phyloP scores from a whole-genome alignment of 1,140 invertebrate genomes.

The Heliconius hewitsoni region DNA sequence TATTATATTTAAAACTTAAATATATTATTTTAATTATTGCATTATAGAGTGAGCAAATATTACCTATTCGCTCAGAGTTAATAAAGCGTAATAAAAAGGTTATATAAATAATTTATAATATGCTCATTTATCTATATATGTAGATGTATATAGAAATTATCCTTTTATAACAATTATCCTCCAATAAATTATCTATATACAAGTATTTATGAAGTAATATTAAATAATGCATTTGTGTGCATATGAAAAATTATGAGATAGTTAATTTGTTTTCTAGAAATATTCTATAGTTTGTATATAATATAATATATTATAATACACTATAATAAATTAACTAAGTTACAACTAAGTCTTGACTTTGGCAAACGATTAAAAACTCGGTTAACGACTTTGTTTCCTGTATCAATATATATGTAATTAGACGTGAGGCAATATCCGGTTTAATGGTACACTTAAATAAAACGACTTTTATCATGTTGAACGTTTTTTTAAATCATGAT shows the following conservation, averaged over 20 bases:
- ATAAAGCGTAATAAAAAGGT: neutral
- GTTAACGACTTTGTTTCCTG: conserved; percentile 46
- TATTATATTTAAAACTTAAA: too few relatives aligned
- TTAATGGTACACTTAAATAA: conserved; percentile 11
- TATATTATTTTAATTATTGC: too few relatives aligned
- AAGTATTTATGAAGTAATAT: neutral
- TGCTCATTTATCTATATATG: too few relatives aligned
- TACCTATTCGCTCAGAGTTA: too few relatives aligned
- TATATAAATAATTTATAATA: neutral
- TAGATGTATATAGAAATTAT: too few relatives aligned
- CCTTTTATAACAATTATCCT: too few relatives aligned
- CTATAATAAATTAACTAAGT: neutral
- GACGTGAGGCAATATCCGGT: conserved; percentile 49
- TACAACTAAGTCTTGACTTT: neutral
- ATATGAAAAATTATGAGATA: neutral
- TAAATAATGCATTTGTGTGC: neutral
- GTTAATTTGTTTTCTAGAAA: neutral
- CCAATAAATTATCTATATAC: neutral
- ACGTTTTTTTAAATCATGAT: neutral
- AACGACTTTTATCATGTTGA: neutral
- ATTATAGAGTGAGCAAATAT: too few relatives aligned
- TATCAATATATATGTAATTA: conserved; percentile 27
- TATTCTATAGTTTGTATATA: neutral
- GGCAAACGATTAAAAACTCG: conserved; percentile 32
- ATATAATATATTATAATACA: neutral